Evolutionary conservation across 2,113 vertebrate genomes (phyloP), one percentile per base, ranked within the genome.

Genomic region (Ceyx cyanopectus): DNA sequence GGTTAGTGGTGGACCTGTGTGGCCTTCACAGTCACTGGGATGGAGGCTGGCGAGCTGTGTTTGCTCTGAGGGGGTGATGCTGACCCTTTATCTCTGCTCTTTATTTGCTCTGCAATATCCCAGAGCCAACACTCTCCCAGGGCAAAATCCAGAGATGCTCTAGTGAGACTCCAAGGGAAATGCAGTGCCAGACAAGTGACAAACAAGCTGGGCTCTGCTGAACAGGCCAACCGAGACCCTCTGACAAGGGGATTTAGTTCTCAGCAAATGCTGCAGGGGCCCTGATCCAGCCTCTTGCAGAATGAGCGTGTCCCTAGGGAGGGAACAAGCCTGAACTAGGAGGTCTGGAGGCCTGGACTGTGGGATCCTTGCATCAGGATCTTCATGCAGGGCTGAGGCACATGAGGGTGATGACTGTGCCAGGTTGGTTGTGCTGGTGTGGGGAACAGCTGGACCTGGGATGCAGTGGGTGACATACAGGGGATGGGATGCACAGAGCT

Each of bases 71-170:
- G 1, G 67, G 53, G 2, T 2, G 7, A 29, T 43, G 13, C 45
- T 76, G 50, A 30, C 54, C 63, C 51, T 74, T 87, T 85, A 92
- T 77, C 92, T 74, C 50, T 4, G 2, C 43, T 41, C 37, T 20
- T 22, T 89, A 63, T 95, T 94, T 95, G 80, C 76, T 81, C 51
- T 67, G 63, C 46, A 37, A 12, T 56, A 41, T 56, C 68, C 85
- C 9, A 24, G 16, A 87, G 68, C 41, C 78, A 69, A 8, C 50
- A 18, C 4, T 54, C 21, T 53, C 23, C 30, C 63, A 22, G 90
- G 91, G 76, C 96, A 95, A 95, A 96, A 94, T 88, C 85, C 90
- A 70, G 53, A 63, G 79, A 12, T 1, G 0, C 19, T 26, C n/a
- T 18, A 32, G 79, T 6, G 75, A 81, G 65, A 5, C 14, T 73